phyloP scores from a whole-genome alignment of 2,888 invertebrate species.

The Chloromyia formosa region DNA sequence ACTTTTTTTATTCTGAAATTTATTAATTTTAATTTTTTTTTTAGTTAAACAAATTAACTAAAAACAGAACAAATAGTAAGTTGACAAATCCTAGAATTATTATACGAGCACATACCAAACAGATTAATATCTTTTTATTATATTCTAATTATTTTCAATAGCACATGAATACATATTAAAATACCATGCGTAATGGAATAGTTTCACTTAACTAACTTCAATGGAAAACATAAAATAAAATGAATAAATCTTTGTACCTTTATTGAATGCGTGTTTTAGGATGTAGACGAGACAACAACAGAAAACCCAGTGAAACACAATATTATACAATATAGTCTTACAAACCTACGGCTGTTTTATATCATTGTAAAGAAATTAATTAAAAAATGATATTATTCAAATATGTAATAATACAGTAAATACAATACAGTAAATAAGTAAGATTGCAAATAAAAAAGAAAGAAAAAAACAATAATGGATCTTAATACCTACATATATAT shows the following conservation, averaged over 20 bases:
- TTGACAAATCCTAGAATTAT: no score
- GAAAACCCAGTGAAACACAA: conserved; percentile 36
- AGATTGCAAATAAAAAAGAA: conserved; percentile 1
- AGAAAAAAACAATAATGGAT: conserved; percentile 23
- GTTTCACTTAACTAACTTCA: not conserved
- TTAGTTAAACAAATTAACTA: no score
- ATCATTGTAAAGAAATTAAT: conserved; percentile 46
- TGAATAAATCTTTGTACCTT: conserved; percentile 54
- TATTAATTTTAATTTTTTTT: no score
- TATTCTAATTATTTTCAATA: not conserved
- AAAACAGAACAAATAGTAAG: no score
- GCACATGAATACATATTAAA: not conserved
- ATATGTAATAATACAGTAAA: no score
- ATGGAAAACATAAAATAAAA: no score
- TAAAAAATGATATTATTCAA: conserved; percentile 8
- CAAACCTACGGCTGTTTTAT: conserved; percentile 51
- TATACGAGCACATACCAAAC: no score
- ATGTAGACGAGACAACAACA: conserved; percentile 45
- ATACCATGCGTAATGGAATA: conserved; percentile 8
- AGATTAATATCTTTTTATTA: no score
- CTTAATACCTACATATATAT: conserved; percentile 35
- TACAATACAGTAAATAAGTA: no score
- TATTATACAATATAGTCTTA: no score
- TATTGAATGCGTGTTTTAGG: conserved; percentile 47
- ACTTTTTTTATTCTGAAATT: no score